phyloP scores from a whole-genome alignment of 2,888 invertebrate genomes.

The Brachyptera risi region DNA sequence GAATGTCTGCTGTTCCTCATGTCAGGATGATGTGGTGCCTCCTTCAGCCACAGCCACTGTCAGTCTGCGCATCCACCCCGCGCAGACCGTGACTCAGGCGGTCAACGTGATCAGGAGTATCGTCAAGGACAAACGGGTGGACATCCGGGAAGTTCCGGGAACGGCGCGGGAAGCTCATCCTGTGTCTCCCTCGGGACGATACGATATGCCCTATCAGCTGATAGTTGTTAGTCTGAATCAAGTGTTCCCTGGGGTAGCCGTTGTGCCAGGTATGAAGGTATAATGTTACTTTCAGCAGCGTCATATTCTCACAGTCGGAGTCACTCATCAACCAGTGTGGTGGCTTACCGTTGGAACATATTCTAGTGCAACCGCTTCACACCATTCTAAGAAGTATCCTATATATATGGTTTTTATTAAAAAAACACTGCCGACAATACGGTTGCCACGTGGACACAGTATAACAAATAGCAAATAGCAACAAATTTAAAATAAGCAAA shows the following conservation, averaged over 20 bases:
- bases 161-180: slow-evolving; percentile 42
- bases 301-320: too few species aligned
- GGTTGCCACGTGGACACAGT: too few species aligned
- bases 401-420: too few species aligned
- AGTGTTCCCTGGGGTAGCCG: slow-evolving; percentile 42
- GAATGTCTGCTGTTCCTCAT: too few species aligned
- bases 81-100: slow-evolving; percentile 45
- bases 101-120: slow-evolving; percentile 38
- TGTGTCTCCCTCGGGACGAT: slow-evolving; percentile 43
- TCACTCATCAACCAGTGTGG: too few species aligned
- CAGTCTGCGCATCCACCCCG: slow-evolving; percentile 49
- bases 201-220: slow-evolving; percentile 45
- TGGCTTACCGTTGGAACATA: too few species aligned
- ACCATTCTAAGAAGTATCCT: too few species aligned
- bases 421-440: too few species aligned
- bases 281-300: too few species aligned
- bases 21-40: slow-evolving; percentile 47
- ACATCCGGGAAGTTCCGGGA: slow-evolving; percentile 38
- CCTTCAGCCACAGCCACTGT: slow-evolving; percentile 45
- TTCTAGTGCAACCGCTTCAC: too few species aligned
- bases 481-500: too few species aligned
- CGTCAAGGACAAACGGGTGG: slow-evolving; percentile 41
- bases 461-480: too few species aligned
- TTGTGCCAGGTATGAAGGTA: slow-evolving; percentile 49
- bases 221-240: slow-evolving; percentile 44